Evolutionary conservation across 1,140 invertebrate genomes (phyloP).

Genomic region (fruit fly (Drosophila melanogaster)): DNA sequence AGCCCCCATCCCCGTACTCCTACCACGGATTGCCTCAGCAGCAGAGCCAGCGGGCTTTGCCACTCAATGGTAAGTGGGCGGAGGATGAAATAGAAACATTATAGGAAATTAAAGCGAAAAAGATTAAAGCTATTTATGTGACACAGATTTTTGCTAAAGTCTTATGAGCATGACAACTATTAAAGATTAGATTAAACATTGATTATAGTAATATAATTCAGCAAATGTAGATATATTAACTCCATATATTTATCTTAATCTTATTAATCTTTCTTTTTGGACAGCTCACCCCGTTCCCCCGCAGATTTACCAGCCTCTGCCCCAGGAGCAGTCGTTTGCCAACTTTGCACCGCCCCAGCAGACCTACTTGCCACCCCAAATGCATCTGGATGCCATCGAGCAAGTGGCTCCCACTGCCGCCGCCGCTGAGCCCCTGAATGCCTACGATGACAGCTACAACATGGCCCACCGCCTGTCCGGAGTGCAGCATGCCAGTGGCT

Average conservation of each 20-base stretch:
- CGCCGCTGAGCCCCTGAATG: conserved; percentile 42
- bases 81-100: no score
- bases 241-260: no score
- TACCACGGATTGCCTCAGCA: conserved; percentile 85
- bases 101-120: no score
- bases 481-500: conserved; percentile 72
- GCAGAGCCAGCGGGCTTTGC: conserved; percentile 79
- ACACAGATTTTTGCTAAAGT: no score
- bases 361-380: conserved; percentile 63
- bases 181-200: no score
- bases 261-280: background rate
- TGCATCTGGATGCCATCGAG: conserved; percentile 50
- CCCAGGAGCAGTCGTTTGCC: conserved; percentile 72
- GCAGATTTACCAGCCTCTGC: conserved; percentile 72
- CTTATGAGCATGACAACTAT: no score
- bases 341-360: conserved; percentile 61
- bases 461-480: conserved; percentile 73
- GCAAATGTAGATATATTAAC: no score
- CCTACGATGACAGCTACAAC: conserved; percentile 79
- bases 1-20: conserved; percentile 86
- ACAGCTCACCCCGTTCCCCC: conserved; percentile 58
- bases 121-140: no score
- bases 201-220: no score
- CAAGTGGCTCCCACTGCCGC: conserved; percentile 46
- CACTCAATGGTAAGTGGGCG: conserved; percentile 67